Base-by-base conservation (phyloP, 2,113 vertebrate genomes). In the Pao palembangensis region DNA sequence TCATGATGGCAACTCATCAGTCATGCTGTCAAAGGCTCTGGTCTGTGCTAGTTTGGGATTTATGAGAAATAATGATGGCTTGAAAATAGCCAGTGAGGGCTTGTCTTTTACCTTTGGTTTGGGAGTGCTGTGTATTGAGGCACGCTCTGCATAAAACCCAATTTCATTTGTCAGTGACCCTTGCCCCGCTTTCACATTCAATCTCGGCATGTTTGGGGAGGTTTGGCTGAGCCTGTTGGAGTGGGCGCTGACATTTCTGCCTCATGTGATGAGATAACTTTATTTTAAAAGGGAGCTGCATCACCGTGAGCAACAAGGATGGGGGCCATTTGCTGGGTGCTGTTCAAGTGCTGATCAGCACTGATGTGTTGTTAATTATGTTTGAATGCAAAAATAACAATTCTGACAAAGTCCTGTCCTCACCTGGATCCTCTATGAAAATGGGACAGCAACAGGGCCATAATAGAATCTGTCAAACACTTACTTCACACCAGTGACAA, bases 41-140 rank as follows among this genome's bases (percentile, higher is more conserved):
- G 85, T 85, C 81, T 60, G 73, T 72, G 85, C 84, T 84, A 87
- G 83, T 88, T 90, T 90, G 80, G 88, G 80, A 90, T 91, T 90
- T 91, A 90, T 90, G 87, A 91, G 86, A 87, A 91, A 91, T 91
- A 91, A 91, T 89, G 89, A 90, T 82, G 80, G 80, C 71, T 89
- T 69, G 81, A 87, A 89, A 90, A 88, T 75, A 89, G 84, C 81
- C 42, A 62, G 80, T 82, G 67, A 80, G 77, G 76, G 58, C 73
- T 78, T 71, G 68, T 71, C 67, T 62, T 83, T 71, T 86, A 78
- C 80, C 81, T 85, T 76, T 76, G 72, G 70, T 88, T 85, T 73
- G 67, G 66, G 75, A 81, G 69, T 71, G 75, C 83, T 85, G 86
- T 85, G 82, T 87, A 74, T 74, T 73, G 80, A 82, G 85, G 73